Evolutionary conservation across 2,888 invertebrate species (phyloP).

Genomic region (Limnephilus marmoratus): DNA sequence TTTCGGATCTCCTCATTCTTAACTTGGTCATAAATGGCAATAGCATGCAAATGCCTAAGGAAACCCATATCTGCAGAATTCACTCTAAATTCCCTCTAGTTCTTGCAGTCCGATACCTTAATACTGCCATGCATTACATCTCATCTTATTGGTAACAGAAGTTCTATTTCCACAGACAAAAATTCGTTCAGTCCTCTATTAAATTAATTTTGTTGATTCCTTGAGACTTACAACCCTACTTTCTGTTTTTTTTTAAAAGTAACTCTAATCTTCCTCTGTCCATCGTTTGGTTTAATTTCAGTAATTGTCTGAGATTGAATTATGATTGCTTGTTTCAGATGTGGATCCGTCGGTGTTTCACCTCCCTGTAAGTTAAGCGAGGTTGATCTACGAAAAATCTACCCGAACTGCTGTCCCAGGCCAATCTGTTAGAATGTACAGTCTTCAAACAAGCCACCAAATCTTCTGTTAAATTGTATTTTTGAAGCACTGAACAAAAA

Average conservation of each 20-base stretch:
- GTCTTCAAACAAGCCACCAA: no score
- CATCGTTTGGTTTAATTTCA: background rate
- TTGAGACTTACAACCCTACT: background rate
- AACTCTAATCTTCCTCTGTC: background rate
- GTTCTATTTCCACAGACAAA: no score
- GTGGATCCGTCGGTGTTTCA: background rate
- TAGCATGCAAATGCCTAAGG: no score
- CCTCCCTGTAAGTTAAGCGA: background rate
- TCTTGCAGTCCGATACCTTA: background rate
- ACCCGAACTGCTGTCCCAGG: background rate
- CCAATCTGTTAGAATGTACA: background rate
- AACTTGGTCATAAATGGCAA: no score
- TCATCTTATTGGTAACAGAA: background rate
- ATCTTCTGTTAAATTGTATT: background rate
- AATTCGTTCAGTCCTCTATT: background rate
- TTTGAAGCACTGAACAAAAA: background rate
- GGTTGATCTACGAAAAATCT: background rate
- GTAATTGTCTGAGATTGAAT: no score
- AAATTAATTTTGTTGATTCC: background rate
- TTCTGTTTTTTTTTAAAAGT: no score
- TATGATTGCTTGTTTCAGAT: background rate
- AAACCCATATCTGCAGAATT: background rate
- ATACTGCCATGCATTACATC: background rate
- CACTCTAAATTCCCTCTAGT: background rate
- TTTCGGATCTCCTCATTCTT: no score